phyloP scores from a whole-genome alignment of 2,113 vertebrate genomes.

The Sinocyclocheilus anshuiensis region DNA sequence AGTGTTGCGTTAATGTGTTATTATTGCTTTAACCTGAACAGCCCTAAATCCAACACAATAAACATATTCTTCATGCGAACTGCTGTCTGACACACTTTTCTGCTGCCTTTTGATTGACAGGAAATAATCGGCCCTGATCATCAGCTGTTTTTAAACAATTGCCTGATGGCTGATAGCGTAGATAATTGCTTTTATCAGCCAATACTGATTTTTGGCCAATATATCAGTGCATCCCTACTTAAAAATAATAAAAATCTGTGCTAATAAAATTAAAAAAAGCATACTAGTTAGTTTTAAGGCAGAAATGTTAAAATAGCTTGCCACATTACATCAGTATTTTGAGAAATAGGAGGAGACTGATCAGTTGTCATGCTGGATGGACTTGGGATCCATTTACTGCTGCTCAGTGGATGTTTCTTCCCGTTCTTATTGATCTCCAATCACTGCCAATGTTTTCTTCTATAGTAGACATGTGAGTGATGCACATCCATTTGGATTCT shows the following conservation, averaged over 20 bases:
- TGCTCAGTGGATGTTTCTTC: background rate
- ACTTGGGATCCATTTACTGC: slow-evolving; percentile 6
- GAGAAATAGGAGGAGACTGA: slow-evolving; percentile 21
- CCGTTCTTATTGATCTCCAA: slow-evolving; percentile 8
- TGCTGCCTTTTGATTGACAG: too few species aligned
- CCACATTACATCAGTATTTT: background rate
- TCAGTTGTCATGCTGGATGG: slow-evolving; percentile 18
- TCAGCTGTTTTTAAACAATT: too few species aligned
- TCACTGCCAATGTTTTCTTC: background rate
- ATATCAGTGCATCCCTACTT: too few species aligned
- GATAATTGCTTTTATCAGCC: too few species aligned
- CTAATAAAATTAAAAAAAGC: background rate
- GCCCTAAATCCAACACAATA: too few species aligned
- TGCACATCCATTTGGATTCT: background rate
- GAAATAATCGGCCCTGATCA: too few species aligned
- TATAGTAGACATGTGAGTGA: background rate
- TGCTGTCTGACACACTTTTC: too few species aligned
- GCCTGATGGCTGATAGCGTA: too few species aligned
- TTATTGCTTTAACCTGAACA: too few species aligned
- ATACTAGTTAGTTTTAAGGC: background rate
- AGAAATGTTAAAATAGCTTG: background rate
- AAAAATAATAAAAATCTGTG: background rate
- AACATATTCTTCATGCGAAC: too few species aligned
- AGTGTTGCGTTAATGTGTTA: too few species aligned
- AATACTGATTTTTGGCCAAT: too few species aligned